Evolutionary conservation across 2,888 invertebrate species (phyloP).

Genomic region (Agonopterix alstromeriana): DNA sequence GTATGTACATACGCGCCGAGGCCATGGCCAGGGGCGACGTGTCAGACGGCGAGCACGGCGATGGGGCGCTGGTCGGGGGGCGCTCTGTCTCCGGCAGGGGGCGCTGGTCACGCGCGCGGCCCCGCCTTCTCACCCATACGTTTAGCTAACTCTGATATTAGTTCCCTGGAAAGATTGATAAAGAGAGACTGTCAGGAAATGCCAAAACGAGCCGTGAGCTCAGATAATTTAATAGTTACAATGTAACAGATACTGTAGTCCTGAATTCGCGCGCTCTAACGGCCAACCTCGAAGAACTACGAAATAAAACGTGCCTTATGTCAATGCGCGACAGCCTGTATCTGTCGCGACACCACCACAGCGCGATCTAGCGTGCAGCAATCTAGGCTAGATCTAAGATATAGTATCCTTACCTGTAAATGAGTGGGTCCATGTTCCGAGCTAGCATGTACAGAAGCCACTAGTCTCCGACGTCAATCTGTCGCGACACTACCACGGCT

Average conservation of each 20-base stretch:
- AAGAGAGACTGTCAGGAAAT: too few relatives aligned
- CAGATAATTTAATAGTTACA: too few relatives aligned
- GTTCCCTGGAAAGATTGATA: slow-evolving; percentile 40
- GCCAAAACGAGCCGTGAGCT: too few relatives aligned
- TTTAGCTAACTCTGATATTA: slow-evolving; percentile 60
- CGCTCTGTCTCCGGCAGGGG: slow-evolving; percentile 8
- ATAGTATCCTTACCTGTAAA: slow-evolving; percentile 32
- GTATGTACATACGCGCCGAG: not conserved
- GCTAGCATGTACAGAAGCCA: slow-evolving; percentile 93
- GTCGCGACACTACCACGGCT: slow-evolving; percentile 83
- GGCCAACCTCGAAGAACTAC: too few relatives aligned
- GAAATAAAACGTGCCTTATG: too few relatives aligned
- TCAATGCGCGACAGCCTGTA: too few relatives aligned
- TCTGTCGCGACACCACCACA: too few relatives aligned
- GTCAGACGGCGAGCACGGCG: slow-evolving; percentile 46
- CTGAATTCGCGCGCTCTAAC: too few relatives aligned
- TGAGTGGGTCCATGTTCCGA: slow-evolving; percentile 88
- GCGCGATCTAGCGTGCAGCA: slow-evolving; percentile 86
- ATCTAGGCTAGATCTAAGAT: slow-evolving; percentile 11
- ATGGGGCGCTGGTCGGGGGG: slow-evolving; percentile 16
- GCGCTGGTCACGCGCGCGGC: slow-evolving; percentile 41
- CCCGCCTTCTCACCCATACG: slow-evolving; percentile 56
- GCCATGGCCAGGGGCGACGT: not conserved
- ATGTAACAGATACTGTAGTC: too few relatives aligned
- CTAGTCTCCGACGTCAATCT: slow-evolving; percentile 93